Base-by-base conservation (phyloP, 2,888 invertebrate species). In the Zonitis immaculata region DNA sequence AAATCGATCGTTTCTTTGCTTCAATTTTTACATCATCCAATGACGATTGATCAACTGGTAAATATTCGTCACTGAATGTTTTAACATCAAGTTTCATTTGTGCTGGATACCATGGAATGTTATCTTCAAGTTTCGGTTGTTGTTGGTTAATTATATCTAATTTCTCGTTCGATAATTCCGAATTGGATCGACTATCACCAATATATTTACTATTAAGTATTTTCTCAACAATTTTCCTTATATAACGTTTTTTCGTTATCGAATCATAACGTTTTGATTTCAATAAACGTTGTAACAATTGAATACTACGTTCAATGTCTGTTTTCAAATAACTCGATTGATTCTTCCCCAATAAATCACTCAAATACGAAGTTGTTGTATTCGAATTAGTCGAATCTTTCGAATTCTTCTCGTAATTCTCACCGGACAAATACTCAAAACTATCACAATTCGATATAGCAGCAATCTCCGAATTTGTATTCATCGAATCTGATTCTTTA, bases 191-290 rank as follows among this genome's bases (percentile, higher is more conserved):
- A 32, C 78, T 79, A 58, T 85, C 85, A 66, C 82, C 83, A 43
- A 78, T 78, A 66, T 84, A 85, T 59, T 79, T 82, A 0, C 80
- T 77, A 43, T 79, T 80, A 0, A 84, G 72, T 11, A 87, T 75
- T 67, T 82, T 80, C 57, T 82, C 78, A 0, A 87, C 82, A 47
- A 88, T 79, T 66, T 83, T 82, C 65, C 83, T 84, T 12, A 87
- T 79, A 43, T 87, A 78, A 63, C 80, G 78, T 60, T 83, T 83
- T 70, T 85, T 86, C 4, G 82, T 76, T 28, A 78, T 73, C 12
- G 79, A 72, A 69, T 85, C 81, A 59, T 82, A 80, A 60, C 81
- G 80, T 58, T 82, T 80, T 25, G 81, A 79, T 57, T 82, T 79
- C 12, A 86, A 73, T 32, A 86, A 77, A 48, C 77, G 78, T 65